A percentile compares a stretch with the other conserved stretches of the same genome.
Conservation (phyloP, 2,797 vertebrate species). For the Anolis apletophallus region DNA sequence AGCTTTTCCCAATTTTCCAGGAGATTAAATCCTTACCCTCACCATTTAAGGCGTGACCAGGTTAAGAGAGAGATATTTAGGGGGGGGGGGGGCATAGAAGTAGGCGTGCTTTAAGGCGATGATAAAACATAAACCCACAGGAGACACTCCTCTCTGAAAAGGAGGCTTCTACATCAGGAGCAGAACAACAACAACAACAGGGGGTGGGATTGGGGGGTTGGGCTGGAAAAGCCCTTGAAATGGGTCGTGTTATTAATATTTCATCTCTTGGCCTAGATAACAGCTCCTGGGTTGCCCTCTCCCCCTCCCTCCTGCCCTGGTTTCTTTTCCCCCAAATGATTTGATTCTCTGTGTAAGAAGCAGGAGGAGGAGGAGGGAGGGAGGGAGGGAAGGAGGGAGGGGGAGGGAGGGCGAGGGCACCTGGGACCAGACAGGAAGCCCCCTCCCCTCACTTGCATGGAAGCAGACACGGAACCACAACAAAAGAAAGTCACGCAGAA, state of each 20-base stretch:
- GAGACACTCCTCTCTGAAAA: not conserved
- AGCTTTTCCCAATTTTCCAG: conserved; percentile 10
- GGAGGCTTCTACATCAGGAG: no score
- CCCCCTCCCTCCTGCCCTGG: conserved; percentile 55
- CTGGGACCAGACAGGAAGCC: not conserved
- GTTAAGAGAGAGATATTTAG: not conserved
- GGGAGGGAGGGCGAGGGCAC: not conserved
- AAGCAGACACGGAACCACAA: conserved; percentile 7
- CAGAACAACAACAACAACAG: no score
- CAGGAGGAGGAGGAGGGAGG: not conserved
- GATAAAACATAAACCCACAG: not conserved
- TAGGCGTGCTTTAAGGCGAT: not conserved
- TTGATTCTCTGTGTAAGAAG: not conserved
- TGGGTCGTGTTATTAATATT: conserved; percentile 69
- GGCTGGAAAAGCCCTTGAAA: conserved; percentile 60
- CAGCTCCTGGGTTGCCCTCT: conserved; percentile 21
- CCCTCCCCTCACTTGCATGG: not conserved
- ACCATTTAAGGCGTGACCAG: not conserved
- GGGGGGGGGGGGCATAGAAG: not conserved
- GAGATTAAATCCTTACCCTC: not conserved
- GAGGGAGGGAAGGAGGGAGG: not conserved
- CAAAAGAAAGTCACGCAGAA: conserved; percentile 25
- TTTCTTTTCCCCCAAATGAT: conserved; percentile 10
- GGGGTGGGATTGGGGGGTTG: no score
- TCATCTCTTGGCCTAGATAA: conserved; percentile 72